Base-by-base conservation (phyloP, 2,113 vertebrate genomes). In the Monopterus albus region DNA sequence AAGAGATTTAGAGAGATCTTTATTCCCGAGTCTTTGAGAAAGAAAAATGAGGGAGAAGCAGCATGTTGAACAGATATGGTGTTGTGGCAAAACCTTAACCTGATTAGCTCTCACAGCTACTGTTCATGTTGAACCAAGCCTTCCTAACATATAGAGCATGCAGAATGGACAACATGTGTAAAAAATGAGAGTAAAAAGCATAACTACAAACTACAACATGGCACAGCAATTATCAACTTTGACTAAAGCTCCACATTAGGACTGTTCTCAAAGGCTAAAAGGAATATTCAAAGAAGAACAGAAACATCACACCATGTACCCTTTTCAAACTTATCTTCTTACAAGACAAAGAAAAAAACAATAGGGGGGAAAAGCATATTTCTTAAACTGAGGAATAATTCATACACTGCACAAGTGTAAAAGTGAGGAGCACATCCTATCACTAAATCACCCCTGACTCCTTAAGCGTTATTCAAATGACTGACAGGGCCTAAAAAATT, bases 381-480 rank as follows among this genome's bases (percentile, higher is more conserved):
- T 64, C 18, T 28, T 55, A 7, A 72, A 42, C 15, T 8, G 39
- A 59, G 39, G 21, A 71, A 69, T 51, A 26, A 33, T 43, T 51
- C 11, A 43, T 56, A 23, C 1, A 6, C 25, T 46, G 53, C 15
- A 53, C 55, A 14, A 39, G 28, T 49, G 46, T 35, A 33, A 72
- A 69, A 79, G 39, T 58, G 49, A 81, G 42, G 15, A 42, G n/a
- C 55, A 61, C 33, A 36, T 74, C 40, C 49, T 39, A 77, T 69
- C 70, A 50, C 31, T 28, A 13, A 52, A 39, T 67, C 72, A 65
- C 3, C 31, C 23, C 9, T 23, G 50, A 61, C 47, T 71, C 64
- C 42, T 33, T 53, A 14, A 69, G 66, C 39, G 60, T 79, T 40
- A 57, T 85, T 78, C 64, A 83, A 74, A 74, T 76, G 52, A 78